These are phyloP conservation scores for Cichlasoma orientale DNA, from an alignment of 2,797 vertebrate genomes.

Conservation along the genomic window DNA sequence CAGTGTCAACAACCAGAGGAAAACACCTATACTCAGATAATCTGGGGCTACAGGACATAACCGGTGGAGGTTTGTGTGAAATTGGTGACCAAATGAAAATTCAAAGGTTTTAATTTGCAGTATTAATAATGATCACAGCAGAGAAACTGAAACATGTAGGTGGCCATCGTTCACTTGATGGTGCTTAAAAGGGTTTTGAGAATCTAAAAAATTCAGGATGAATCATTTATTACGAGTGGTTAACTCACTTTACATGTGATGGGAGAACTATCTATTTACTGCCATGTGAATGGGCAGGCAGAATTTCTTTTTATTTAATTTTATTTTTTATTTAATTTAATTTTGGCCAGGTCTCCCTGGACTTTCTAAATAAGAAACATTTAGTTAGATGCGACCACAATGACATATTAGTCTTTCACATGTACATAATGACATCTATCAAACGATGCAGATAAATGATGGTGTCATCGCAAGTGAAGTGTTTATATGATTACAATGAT, in stretches of 20 bases:
- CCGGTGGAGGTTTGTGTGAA: background rate
- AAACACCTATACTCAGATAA: background rate
- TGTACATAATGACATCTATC: background rate
- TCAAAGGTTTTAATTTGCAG: background rate
- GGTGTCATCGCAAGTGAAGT: constrained; percentile 1
- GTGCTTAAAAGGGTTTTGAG: background rate
- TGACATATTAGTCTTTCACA: background rate
- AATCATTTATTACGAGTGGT: constrained; percentile 30
- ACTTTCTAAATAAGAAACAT: background rate
- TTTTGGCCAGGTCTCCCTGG: no score
- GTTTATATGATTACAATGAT: constrained; percentile 2
- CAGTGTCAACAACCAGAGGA: background rate
- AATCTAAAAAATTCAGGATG: constrained; percentile 1
- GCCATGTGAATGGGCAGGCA: constrained; percentile 20
- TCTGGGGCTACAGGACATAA: background rate
- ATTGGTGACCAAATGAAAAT: background rate
- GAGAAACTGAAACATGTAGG: background rate
- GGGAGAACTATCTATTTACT: constrained; percentile 28
- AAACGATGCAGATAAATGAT: background rate
- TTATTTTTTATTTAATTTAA: no score
- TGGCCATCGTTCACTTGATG: background rate
- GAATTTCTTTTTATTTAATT: background rate
- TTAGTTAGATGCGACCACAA: background rate
- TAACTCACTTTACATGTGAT: constrained; percentile 12
- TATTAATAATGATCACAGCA: background rate